Evolutionary conservation across 2,797 vertebrate species (phyloP).

Genomic region (Ctenopoma multispine): DNA sequence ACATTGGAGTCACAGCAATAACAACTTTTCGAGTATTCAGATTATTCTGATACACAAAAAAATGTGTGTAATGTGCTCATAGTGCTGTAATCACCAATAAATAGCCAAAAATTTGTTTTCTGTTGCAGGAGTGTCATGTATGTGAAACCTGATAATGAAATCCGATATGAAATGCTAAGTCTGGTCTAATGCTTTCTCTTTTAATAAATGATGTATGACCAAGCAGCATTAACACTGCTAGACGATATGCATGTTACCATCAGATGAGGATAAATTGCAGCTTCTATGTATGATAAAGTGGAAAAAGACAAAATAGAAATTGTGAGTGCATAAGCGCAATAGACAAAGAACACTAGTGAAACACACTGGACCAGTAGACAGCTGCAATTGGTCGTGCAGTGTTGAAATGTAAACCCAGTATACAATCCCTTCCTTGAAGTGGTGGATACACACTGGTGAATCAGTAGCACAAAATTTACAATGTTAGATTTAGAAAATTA

Average conservation of each 20-base stretch:
- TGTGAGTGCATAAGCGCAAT: no score
- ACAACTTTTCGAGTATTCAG: background rate
- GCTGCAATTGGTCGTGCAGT: no score
- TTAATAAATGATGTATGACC: background rate
- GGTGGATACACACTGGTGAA: no score
- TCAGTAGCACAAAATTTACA: no score
- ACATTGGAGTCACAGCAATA: background rate
- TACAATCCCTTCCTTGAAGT: no score
- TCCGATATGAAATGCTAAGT: no score
- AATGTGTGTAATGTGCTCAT: background rate
- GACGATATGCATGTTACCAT: background rate
- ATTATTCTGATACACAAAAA: background rate
- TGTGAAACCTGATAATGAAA: no score
- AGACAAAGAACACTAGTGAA: no score
- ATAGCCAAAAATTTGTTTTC: background rate
- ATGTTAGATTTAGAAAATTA: no score
- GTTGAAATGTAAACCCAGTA: no score
- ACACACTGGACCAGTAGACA: background rate
- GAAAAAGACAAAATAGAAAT: background rate
- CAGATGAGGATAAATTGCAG: background rate
- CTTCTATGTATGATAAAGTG: background rate
- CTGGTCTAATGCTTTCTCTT: no score
- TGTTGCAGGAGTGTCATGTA: background rate
- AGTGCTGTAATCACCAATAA: background rate
- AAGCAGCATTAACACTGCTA: background rate